Conservation (phyloP, 1,140 invertebrate species). For the Tachypleus tridentatus region DNA sequence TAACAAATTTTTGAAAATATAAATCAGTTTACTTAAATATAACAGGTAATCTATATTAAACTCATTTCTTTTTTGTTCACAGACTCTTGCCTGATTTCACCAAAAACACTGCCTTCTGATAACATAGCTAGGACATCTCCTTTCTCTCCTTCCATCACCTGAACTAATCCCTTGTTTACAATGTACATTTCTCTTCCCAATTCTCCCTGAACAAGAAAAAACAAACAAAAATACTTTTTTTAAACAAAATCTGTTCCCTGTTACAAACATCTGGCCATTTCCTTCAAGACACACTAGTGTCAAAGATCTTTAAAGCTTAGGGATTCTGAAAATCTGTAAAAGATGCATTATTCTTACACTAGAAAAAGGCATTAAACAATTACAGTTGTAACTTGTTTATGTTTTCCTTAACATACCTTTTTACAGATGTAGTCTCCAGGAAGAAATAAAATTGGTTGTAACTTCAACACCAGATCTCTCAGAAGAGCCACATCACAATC, state of each 20-base stretch:
- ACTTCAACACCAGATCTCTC: slow-evolving; percentile 73
- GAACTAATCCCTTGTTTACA: slow-evolving; percentile 71
- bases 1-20: too few species aligned
- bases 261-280: slow-evolving; percentile 1
- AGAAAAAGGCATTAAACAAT: too few species aligned
- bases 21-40: too few species aligned
- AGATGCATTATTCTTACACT: too few species aligned
- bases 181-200: slow-evolving; percentile 97
- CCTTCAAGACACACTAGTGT: too few species aligned
- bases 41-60: too few species aligned
- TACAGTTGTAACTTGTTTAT: too few species aligned
- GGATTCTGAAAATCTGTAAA: too few species aligned
- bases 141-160: slow-evolving; percentile 52
- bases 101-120: slow-evolving; percentile 79
- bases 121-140: slow-evolving; percentile 65
- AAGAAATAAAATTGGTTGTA: slow-evolving; percentile 71
- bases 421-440: slow-evolving; percentile 78
- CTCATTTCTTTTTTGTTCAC: slow-evolving; percentile 21
- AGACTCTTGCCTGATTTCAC: slow-evolving; percentile 56
- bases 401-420: slow-evolving; percentile 39
- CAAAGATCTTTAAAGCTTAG: too few species aligned
- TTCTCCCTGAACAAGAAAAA: slow-evolving; percentile 49
- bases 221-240: background rate
- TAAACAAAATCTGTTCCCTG: too few species aligned
- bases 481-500: slow-evolving; percentile 78